Evolutionary conservation across 2,888 invertebrate species (phyloP), one percentile per base, ranked within the genome.

Genomic region (Ditylenchus weischeri): DNA sequence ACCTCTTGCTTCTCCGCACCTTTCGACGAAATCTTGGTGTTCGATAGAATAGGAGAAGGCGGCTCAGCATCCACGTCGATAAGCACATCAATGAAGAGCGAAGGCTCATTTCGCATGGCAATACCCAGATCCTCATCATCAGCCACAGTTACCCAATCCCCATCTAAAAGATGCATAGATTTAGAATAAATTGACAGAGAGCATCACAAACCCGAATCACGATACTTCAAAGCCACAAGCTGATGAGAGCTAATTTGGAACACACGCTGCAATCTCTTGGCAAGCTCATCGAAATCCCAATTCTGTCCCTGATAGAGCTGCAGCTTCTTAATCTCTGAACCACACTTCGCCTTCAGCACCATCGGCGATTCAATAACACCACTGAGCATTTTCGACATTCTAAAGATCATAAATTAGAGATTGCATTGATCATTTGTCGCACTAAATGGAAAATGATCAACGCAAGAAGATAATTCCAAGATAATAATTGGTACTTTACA

Each of bases 41-140:
- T 23, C 29, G 54, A 29, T 7, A 54, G 5, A 29, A n/a, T 10
- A 13, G 54, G 54, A 67, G 63, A 62, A 15, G 6, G 35, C 47
- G 49, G 29, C 35, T 49, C 65, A 23, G 38, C 38, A 21, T 65
- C 36, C 43, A 66, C 21, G n/a, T 65, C 65, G 2, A 69, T 36
- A 19, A 47, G 18, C 35, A 75, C 64, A n/a, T 62, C 38, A 35
- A 73, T 47, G 58, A 66, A 75, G 4, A 69, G 67, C 18, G 69
- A 36, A n/a, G 62, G 59, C n/a, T 70, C 64, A 1, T 69, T 66
- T 58, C 68, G 61, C 23, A 79, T 68, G 35, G 78, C 79, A 29
- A 78, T 47, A 6, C 73, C 62, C 8, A 79, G 63, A 62, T 79
- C 79, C 43, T 65, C 69, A 63, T 79, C 79, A 59, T 74, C 74